phyloP scores from a whole-genome alignment of 37 sponge, comb jelly and placozoan genomes.

The Geodia barretti region DNA sequence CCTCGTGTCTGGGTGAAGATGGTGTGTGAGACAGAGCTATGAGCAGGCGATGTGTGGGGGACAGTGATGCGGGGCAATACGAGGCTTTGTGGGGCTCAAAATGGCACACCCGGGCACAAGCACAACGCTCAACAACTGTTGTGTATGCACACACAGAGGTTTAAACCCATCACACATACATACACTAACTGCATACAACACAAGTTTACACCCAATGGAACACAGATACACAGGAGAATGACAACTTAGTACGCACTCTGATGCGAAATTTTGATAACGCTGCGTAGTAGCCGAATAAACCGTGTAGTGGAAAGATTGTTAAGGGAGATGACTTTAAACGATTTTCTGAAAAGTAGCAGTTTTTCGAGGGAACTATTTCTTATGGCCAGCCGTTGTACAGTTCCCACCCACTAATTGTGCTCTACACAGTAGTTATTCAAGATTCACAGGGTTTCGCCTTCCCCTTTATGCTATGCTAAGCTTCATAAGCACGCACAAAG shows the following conservation, averaged over 20 bases:
- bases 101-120: neutral
- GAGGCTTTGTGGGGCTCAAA: neutral
- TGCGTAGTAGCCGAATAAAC: no score
- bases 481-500: no score
- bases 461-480: neutral
- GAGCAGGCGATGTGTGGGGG: neutral
- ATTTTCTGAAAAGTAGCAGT: no score
- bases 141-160: constrained; percentile 13
- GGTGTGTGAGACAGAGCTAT: neutral
- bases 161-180: neutral
- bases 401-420: no score
- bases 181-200: no score
- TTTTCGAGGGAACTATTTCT: no score
- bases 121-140: constrained; percentile 15
- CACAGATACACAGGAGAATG: no score
- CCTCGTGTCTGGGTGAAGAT: neutral
- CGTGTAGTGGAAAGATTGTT: no score
- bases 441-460: neutral
- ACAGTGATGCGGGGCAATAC: neutral
- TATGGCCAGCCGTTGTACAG: no score
- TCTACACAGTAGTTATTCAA: neutral
- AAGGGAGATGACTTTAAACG: no score
- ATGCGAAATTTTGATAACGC: no score
- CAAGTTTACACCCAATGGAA: constrained; percentile 5
- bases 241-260: no score